Evolutionary conservation across 2,888 invertebrate genomes (phyloP), one percentile per base, ranked within the genome.

Genomic region (Prenolepis imparis): DNA sequence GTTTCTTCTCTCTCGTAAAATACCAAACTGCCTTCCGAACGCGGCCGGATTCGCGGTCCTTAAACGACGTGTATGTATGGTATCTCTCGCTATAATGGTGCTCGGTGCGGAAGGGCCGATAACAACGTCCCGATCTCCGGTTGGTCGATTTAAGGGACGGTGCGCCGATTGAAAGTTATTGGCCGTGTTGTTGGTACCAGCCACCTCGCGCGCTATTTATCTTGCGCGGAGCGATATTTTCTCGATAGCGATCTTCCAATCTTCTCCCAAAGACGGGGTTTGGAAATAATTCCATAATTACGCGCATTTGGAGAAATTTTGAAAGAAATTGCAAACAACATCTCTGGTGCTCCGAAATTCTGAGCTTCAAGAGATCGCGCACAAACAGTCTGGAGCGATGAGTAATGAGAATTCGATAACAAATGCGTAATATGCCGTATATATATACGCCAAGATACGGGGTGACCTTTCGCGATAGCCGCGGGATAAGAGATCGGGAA

Each of bases 71-170:
- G 84, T 36, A 36, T 5, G 28, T 90, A 88, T 89, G 84, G 88
- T 90, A 90, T 90, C 90, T 90, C 36, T 36, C 90, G 85, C 88
- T 85, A 85, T 90, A 90, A 90, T 90, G 90, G 90, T 83, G 87
- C 89, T 85, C 89, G 87, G 86, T 39, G 77, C 86, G 87, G 88
- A 89, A 90, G 89, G 84, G 41, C 84, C 88, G 91, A 90, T 90
- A 90, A 52, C 52, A 52, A 90, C 86, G 88, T 87, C 28, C 28
- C 90, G 89, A 83, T 88, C 87, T 82, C 52, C 83, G 89, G 89
- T 90, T 88, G 90, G 88, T 89, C 87, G 90, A 90, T 90, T 90
- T 90, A 90, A 91, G 88, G 86, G 87, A 90, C 84, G 74, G 74
- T 83, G 77, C 57, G 82, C 63, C 88, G 87, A 90, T 90, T 87